phyloP scores from a whole-genome alignment of 2,113 vertebrate species.

The Oryctolagus cuniculus region DNA sequence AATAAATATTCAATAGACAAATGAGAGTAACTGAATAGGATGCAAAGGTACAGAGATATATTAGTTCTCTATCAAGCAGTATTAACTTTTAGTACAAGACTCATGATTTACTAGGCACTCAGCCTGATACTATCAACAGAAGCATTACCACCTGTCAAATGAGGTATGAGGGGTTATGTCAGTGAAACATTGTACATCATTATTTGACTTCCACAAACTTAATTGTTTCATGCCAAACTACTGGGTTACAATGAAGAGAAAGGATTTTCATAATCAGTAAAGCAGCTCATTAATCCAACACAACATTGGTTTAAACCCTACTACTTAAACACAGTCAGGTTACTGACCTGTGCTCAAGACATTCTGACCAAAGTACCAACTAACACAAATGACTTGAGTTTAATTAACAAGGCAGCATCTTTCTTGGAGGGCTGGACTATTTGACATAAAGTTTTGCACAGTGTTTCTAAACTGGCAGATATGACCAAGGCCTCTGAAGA shows the following conservation, averaged over 20 bases:
- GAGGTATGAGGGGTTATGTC: constrained; percentile 73
- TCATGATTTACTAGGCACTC: constrained; percentile 89
- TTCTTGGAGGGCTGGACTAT: constrained; percentile 18
- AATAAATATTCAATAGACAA: constrained; percentile 67
- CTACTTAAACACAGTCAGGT: constrained; percentile 84
- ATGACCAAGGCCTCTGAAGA: constrained; percentile 51
- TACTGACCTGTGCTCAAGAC: constrained; percentile 73
- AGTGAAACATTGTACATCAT: constrained; percentile 62
- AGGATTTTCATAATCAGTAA: constrained; percentile 74
- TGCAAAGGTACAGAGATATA: constrained; percentile 80
- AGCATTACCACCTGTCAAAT: constrained; percentile 85
- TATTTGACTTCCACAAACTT: constrained; percentile 79
- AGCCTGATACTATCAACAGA: constrained; percentile 87
- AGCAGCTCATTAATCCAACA: constrained; percentile 83
- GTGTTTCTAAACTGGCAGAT: constrained; percentile 46
- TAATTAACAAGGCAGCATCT: constrained; percentile 58
- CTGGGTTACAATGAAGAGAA: constrained; percentile 59
- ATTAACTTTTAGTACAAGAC: constrained; percentile 88
- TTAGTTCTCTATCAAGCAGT: constrained; percentile 87
- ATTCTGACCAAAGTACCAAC: constrained; percentile 68
- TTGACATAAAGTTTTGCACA: not conserved
- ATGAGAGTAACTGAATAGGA: constrained; percentile 27
- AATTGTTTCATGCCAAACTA: constrained; percentile 76
- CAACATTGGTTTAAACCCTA: constrained; percentile 82
- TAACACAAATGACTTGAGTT: constrained; percentile 80